phyloP scores from a whole-genome alignment of 2,888 invertebrate species.

The Philopedon plagiatum region DNA sequence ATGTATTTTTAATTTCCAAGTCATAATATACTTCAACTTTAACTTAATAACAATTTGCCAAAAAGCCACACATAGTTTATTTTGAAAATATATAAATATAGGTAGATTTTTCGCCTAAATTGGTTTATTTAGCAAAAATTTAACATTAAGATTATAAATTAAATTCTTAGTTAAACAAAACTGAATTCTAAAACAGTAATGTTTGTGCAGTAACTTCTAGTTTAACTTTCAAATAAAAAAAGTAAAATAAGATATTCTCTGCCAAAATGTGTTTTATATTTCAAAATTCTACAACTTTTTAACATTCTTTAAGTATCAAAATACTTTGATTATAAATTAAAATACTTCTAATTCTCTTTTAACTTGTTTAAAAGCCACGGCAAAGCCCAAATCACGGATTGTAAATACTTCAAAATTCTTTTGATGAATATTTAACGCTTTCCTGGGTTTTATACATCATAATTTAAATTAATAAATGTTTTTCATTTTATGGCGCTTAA shows the following conservation, averaged over 20 bases:
- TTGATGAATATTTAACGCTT: conserved; percentile 30
- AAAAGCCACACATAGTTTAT: too few relatives aligned
- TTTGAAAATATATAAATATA: too few relatives aligned
- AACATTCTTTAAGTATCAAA: conserved; percentile 17
- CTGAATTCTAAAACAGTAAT: too few relatives aligned
- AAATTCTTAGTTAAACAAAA: too few relatives aligned
- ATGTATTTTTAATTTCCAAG: too few relatives aligned
- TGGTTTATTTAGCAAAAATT: too few relatives aligned
- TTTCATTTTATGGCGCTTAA: not conserved
- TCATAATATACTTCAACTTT: too few relatives aligned
- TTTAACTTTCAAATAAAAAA: too few relatives aligned
- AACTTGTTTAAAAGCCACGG: conserved; percentile 16
- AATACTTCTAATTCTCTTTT: conserved; percentile 33
- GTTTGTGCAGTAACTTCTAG: too few relatives aligned
- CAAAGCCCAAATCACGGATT: conserved; percentile 12
- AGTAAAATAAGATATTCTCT: not conserved
- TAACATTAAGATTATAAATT: too few relatives aligned
- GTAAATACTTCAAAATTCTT: conserved; percentile 30
- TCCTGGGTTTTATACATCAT: conserved; percentile 11
- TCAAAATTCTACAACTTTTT: not conserved
- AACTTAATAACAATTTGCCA: too few relatives aligned
- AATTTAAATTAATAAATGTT: conserved; percentile 10
- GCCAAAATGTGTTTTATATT: conserved; percentile 1
- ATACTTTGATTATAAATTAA: conserved; percentile 37
- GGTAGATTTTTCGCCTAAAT: too few relatives aligned